Evolutionary conservation across 1,140 invertebrate genomes (phyloP).

Genomic region (Drosophila persimilis): DNA sequence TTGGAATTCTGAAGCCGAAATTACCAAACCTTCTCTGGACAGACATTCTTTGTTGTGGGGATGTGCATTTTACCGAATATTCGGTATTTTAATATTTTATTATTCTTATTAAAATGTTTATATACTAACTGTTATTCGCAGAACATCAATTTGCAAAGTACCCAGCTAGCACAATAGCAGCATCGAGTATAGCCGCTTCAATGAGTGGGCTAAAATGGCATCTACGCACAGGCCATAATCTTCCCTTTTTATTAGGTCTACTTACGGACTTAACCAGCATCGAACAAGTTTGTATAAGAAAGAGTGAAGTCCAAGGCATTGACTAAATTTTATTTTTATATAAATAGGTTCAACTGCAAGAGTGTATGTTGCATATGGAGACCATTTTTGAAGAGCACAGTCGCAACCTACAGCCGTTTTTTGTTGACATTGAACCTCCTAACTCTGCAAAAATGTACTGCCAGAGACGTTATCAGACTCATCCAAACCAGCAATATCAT

Average conservation of each 20-base stretch:
- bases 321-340: neutral
- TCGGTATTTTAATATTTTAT: neutral
- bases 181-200: slow-evolving; percentile 92
- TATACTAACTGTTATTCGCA: too few relatives aligned
- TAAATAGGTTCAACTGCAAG: slow-evolving; percentile 86
- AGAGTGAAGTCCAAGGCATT: neutral
- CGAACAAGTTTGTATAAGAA: slow-evolving; percentile 63
- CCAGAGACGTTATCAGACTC: slow-evolving; percentile 33
- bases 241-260: slow-evolving; percentile 62
- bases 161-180: slow-evolving; percentile 93
- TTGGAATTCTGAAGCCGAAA: too few relatives aligned
- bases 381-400: slow-evolving; percentile 85
- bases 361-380: slow-evolving; percentile 88
- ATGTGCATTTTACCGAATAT: neutral
- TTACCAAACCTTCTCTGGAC: too few relatives aligned
- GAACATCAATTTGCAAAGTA: slow-evolving; percentile 83
- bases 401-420: slow-evolving; percentile 68
- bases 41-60: neutral
- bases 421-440: slow-evolving; percentile 50
- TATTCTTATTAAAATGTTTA: too few relatives aligned
- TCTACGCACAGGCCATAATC: slow-evolving; percentile 84
- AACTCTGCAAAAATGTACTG: slow-evolving; percentile 40
- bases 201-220: slow-evolving; percentile 90
- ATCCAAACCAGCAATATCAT: slow-evolving; percentile 31
- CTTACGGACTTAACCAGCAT: slow-evolving; percentile 76